Conservation (phyloP, 2,113 vertebrate species). For the Micronycteris hirsuta region DNA sequence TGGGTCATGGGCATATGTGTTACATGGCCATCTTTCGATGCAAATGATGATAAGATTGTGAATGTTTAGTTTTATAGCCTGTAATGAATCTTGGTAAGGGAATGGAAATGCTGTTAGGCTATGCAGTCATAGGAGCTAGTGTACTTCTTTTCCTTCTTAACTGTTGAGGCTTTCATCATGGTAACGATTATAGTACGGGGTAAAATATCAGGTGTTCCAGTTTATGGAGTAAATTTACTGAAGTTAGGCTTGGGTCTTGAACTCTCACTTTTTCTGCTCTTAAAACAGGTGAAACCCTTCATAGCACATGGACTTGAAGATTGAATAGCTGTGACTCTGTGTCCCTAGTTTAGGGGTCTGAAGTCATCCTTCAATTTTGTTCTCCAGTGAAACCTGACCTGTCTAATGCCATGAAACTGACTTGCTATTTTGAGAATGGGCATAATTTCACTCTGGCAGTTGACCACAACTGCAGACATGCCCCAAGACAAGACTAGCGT, state of each 20-base stretch:
- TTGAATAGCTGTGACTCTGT: not conserved
- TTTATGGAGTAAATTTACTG: not conserved
- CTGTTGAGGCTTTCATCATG: not conserved
- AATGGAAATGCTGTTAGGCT: not conserved
- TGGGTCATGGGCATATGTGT: not conserved
- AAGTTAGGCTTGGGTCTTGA: not conserved
- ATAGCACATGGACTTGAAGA: not conserved
- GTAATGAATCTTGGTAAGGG: not conserved
- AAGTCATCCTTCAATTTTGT: not conserved
- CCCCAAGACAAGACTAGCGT: not conserved
- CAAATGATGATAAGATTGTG: not conserved
- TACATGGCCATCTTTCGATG: not conserved
- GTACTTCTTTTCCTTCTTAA: not conserved
- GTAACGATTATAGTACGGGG: not conserved
- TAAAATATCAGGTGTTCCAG: not conserved
- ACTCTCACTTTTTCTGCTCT: not conserved
- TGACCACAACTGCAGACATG: fast-evolving
- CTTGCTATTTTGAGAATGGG: constrained; percentile 37
- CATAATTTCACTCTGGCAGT: not conserved
- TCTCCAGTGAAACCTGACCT: constrained; percentile 37
- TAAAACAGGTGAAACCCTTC: not conserved
- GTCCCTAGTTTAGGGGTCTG: not conserved
- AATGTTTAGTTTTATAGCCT: not conserved
- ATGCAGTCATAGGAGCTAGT: not conserved
- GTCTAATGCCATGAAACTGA: not conserved